Percentiles rank a stretch among this genome's conserved stretches.
Conservation (phyloP, 2,888 invertebrate genomes). For the Noctua pronuba region DNA sequence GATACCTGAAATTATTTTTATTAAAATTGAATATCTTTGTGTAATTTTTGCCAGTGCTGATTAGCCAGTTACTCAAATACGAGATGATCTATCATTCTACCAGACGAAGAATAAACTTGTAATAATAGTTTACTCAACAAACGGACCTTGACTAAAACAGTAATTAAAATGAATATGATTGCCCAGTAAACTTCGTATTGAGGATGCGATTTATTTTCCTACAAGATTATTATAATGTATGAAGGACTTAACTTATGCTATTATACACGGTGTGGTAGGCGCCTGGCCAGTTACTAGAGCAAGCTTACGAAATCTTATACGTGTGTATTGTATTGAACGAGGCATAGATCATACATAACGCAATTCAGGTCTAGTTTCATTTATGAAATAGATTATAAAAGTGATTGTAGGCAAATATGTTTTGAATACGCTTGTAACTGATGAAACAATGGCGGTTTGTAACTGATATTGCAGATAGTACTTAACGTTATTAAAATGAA, state of each 20-base stretch:
- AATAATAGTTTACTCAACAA: slow-evolving; percentile 47
- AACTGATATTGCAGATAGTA: slow-evolving; percentile 17
- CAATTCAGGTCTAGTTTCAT: slow-evolving; percentile 64
- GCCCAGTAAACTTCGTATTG: slow-evolving; percentile 40
- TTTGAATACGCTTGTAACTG: slow-evolving; percentile 31
- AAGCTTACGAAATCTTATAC: slow-evolving; percentile 62
- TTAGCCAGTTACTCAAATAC: not conserved
- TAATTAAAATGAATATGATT: slow-evolving; percentile 56
- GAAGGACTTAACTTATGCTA: slow-evolving; percentile 43
- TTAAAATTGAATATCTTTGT: not conserved
- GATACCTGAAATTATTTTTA: not conserved
- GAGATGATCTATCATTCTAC: slow-evolving; percentile 21
- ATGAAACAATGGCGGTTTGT: slow-evolving; percentile 40
- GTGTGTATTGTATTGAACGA: slow-evolving; percentile 63
- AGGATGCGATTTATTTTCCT: slow-evolving; percentile 60
- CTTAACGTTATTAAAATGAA: slow-evolving; percentile 15
- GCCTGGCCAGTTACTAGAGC: slow-evolving; percentile 51
- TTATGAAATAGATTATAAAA: slow-evolving; percentile 60
- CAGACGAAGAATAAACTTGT: slow-evolving; percentile 21
- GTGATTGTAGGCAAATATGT: slow-evolving; percentile 38
- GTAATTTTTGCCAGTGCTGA: not conserved
- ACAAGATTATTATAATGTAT: slow-evolving; percentile 42
- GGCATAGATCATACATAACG: slow-evolving; percentile 60
- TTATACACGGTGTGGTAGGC: slow-evolving; percentile 37
- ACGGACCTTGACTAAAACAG: slow-evolving; percentile 56